Percentiles rank a stretch among this genome's conserved stretches.
phyloP scores from a whole-genome alignment of 2,888 invertebrate genomes.

The Hirtodrosophila trivittata region DNA sequence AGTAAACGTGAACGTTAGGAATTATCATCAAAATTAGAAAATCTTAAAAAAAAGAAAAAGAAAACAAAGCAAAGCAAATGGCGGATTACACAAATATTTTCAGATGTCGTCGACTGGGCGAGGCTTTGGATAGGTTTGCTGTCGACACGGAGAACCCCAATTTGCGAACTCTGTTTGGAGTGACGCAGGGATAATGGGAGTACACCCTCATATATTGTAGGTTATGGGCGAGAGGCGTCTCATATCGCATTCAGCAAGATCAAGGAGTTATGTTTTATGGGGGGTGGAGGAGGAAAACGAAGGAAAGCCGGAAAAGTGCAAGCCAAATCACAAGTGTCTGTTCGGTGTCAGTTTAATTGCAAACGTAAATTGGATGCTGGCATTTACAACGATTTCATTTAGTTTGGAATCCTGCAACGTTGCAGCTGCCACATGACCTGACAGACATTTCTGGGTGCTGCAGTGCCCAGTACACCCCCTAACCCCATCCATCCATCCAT shows the following conservation, averaged over 20 bases:
- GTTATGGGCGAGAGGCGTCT: background rate
- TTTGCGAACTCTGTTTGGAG: conserved; percentile 4
- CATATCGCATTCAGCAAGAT: too few species aligned
- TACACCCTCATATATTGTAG: too few species aligned
- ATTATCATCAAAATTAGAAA: too few species aligned
- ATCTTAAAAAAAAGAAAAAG: background rate
- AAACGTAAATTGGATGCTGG: conserved; percentile 81
- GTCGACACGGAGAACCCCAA: too few species aligned
- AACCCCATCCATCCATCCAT: background rate
- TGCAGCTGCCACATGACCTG: conserved; percentile 47
- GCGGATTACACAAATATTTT: conserved; percentile 59
- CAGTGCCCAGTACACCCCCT: conserved; percentile 5
- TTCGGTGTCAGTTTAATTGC: conserved; percentile 81
- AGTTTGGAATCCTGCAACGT: conserved; percentile 45
- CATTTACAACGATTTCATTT: conserved; percentile 78
- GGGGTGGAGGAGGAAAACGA: too few species aligned
- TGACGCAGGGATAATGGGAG: background rate
- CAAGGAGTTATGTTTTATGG: too few species aligned
- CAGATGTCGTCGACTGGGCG: conserved; percentile 50
- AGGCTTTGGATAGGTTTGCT: background rate
- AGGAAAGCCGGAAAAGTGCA: conserved; percentile 32
- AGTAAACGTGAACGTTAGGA: too few species aligned
- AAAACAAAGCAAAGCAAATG: conserved; percentile 26
- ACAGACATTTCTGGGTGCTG: conserved; percentile 67
- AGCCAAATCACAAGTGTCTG: conserved; percentile 81